A percentile compares a stretch with the other conserved stretches of the same genome.
These are phyloP conservation scores for Falco punctatus DNA, from an alignment of 2,113 vertebrate genomes.

Conservation along the genomic window DNA sequence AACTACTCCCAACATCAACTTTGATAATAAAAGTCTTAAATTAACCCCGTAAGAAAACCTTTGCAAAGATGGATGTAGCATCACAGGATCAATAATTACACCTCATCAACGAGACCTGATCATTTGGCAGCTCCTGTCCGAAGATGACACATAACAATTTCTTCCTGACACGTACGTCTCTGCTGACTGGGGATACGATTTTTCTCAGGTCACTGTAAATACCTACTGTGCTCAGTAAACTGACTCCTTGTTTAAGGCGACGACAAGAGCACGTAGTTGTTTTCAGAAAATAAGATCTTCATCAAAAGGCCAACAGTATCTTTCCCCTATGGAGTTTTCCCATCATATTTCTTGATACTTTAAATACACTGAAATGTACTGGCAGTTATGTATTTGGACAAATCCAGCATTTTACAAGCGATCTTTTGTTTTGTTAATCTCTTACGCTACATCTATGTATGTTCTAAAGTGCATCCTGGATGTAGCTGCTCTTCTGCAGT, in stretches of 20 bases:
- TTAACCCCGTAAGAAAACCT: not conserved
- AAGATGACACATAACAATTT: not conserved
- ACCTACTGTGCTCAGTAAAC: not conserved
- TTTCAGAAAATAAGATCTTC: not conserved
- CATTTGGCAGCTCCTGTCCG: not conserved
- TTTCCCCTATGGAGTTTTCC: not conserved
- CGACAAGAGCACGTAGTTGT: not conserved
- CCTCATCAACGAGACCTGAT: not conserved
- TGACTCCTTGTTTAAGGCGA: not conserved
- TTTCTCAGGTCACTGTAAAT: not conserved
- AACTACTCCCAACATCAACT: not conserved
- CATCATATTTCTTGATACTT: not conserved
- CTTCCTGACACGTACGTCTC: not conserved
- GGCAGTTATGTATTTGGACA: not conserved
- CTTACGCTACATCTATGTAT: not conserved
- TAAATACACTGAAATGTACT: not conserved
- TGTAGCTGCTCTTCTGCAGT: not conserved
- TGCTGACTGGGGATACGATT: not conserved
- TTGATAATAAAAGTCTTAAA: not conserved
- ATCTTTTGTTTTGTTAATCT: not conserved
- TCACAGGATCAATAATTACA: not conserved
- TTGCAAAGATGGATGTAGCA: not conserved
- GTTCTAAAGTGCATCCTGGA: not conserved
- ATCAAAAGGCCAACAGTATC: not conserved
- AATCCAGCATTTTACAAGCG: not conserved